Conservation (phyloP, 2,113 vertebrate genomes). For the Percopsis transmontana region DNA sequence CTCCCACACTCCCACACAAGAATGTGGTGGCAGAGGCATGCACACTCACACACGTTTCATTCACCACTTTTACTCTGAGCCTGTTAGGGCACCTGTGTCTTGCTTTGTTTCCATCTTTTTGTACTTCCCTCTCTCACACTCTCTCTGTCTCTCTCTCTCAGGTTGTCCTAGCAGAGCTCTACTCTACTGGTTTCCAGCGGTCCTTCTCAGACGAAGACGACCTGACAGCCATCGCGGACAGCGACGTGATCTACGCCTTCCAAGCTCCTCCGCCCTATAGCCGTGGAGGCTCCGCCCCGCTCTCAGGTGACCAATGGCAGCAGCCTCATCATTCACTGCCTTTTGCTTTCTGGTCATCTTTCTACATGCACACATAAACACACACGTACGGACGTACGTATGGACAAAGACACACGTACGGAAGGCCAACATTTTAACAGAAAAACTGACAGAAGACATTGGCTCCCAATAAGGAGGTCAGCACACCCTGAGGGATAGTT, state of each 20-base stretch:
- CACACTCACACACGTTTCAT: no score
- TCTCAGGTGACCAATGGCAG: constrained; percentile 78
- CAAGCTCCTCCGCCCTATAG: constrained; percentile 75
- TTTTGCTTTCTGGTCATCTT: constrained; percentile 6
- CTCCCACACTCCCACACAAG: no score
- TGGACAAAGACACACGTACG: not conserved
- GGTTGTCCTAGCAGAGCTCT: constrained; percentile 89
- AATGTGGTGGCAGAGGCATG: no score
- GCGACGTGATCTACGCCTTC: constrained; percentile 88
- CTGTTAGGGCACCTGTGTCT: not conserved
- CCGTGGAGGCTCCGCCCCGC: constrained; percentile 50
- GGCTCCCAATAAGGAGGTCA: no score
- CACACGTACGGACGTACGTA: no score
- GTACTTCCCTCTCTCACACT: not conserved
- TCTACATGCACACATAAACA: not conserved
- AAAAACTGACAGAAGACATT: no score
- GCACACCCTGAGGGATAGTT: no score
- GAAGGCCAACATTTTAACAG: no score
- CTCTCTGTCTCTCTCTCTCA: constrained; percentile 45
- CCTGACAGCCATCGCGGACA: constrained; percentile 80
- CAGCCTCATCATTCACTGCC: constrained; percentile 10
- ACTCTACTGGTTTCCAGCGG: constrained; percentile 84
- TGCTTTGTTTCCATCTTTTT: not conserved
- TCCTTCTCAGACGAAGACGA: constrained; percentile 89
- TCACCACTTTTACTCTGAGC: no score